phyloP scores from a whole-genome alignment of 1,140 invertebrate genomes.

The Helicorthomorpha holstii region DNA sequence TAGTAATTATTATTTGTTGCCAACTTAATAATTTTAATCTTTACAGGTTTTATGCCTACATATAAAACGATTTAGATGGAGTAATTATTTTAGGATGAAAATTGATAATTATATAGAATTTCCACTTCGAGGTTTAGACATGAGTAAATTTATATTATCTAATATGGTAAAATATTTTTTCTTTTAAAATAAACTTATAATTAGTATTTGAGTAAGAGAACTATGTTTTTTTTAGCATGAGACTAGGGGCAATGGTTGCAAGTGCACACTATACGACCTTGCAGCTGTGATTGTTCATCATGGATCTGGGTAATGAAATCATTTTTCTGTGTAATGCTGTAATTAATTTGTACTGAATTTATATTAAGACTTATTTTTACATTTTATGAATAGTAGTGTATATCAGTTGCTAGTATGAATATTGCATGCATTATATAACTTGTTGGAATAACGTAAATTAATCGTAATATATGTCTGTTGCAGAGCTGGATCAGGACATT shows the following conservation, averaged over 20 bases:
- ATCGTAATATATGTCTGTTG: conserved; percentile 15
- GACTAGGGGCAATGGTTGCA: conserved; percentile 37
- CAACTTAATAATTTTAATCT: background rate
- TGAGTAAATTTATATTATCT: conserved; percentile 55
- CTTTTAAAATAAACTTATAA: background rate
- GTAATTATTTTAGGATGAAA: conserved; percentile 58
- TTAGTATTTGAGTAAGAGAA: background rate
- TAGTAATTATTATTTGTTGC: conserved; percentile 2
- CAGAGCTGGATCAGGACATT: conserved; percentile 66
- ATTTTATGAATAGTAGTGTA: background rate
- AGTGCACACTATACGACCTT: conserved; percentile 55
- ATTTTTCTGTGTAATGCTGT: background rate
- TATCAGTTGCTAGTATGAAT: background rate
- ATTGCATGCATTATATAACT: background rate
- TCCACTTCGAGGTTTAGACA: conserved; percentile 54
- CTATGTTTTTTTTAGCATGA: conserved; percentile 29
- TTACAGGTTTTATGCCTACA: conserved; percentile 58
- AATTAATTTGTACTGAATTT: background rate
- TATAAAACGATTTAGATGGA: conserved; percentile 70
- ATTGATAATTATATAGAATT: conserved; percentile 63
- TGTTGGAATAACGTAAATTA: background rate
- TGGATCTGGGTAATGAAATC: conserved; percentile 44
- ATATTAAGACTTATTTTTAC: background rate
- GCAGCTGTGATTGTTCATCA: conserved; percentile 73
- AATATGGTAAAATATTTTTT: conserved; percentile 29